A percentile compares a stretch with the other conserved stretches of the same genome.
Conservation (phyloP, 2,888 invertebrate genomes). For the Andrena bicolor region DNA sequence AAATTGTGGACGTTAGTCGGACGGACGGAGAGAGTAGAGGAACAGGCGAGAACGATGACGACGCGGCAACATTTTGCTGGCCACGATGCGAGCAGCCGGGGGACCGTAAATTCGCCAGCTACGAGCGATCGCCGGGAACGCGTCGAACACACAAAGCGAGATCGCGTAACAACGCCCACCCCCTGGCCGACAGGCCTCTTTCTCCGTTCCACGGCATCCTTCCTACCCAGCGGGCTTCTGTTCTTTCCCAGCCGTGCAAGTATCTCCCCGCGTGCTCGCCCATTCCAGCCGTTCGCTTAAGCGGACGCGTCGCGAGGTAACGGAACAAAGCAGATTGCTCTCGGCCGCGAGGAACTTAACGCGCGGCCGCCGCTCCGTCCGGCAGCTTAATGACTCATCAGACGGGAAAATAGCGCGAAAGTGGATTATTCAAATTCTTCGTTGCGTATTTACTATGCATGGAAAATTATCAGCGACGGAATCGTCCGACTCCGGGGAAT, state of each 20-base stretch:
- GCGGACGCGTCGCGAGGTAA: conserved; percentile 59
- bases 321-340: conserved; percentile 65
- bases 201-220: conserved; percentile 71
- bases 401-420: conserved; percentile 57
- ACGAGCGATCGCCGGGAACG: conserved; percentile 62
- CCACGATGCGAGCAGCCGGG: conserved; percentile 62
- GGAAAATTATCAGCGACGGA: conserved; percentile 54
- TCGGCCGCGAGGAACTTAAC: conserved; percentile 39
- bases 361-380: conserved; percentile 21
- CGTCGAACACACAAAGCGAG: conserved; percentile 69
- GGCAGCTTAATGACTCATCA: conserved; percentile 53
- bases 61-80: conserved; percentile 43
- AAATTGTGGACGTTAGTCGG: conserved; percentile 64
- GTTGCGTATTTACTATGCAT: conserved; percentile 58
- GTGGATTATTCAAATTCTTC: conserved; percentile 62
- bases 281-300: conserved; percentile 50
- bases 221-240: conserved; percentile 25
- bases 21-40: conserved; percentile 5
- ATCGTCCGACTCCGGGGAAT: conserved; percentile 24
- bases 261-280: conserved; percentile 75
- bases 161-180: conserved; percentile 49
- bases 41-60: conserved; percentile 32
- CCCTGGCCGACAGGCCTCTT: conserved; percentile 31
- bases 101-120: conserved; percentile 76
- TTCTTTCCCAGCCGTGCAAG: conserved; percentile 62